A percentile compares a stretch with the other conserved stretches of the same genome.
Conservation (phyloP, 2,113 vertebrate genomes). For the Neodon shergylaensis region DNA sequence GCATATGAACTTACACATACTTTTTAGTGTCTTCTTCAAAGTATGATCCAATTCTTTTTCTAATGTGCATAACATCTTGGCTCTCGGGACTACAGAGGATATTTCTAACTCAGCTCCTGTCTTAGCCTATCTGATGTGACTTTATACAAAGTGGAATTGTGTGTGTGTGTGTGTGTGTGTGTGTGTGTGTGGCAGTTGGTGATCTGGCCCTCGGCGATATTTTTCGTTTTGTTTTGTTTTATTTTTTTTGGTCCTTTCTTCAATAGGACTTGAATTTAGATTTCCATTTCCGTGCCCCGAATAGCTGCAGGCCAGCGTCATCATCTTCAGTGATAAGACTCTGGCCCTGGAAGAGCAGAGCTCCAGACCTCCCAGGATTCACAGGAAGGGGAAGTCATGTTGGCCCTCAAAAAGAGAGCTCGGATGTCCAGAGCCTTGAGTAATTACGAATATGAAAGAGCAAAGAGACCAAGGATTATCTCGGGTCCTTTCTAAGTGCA, state of each 20-base stretch:
- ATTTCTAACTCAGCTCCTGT: background rate
- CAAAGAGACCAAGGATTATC: background rate
- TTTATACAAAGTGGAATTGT: background rate
- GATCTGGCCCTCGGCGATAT: background rate
- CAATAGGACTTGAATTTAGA: background rate
- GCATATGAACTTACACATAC: background rate
- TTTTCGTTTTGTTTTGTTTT: background rate
- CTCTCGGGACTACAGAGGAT: background rate
- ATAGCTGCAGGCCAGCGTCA: background rate
- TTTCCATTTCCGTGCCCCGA: background rate
- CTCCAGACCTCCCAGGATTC: background rate
- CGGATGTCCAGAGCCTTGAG: background rate
- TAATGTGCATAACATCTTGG: background rate
- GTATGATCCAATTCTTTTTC: constrained; percentile 15
- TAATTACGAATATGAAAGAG: background rate
- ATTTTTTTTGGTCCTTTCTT: background rate
- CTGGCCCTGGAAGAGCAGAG: background rate
- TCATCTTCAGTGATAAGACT: background rate
- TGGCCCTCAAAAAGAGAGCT: background rate
- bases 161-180: no score
- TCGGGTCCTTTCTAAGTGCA: background rate
- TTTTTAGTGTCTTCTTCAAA: constrained; percentile 7
- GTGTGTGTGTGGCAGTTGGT: background rate
- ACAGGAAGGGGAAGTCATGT: background rate
- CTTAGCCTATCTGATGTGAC: background rate